Evolutionary conservation across 2,113 vertebrate genomes (phyloP), one percentile per base, ranked within the genome.

Genomic region (Dissostichus mawsoni): DNA sequence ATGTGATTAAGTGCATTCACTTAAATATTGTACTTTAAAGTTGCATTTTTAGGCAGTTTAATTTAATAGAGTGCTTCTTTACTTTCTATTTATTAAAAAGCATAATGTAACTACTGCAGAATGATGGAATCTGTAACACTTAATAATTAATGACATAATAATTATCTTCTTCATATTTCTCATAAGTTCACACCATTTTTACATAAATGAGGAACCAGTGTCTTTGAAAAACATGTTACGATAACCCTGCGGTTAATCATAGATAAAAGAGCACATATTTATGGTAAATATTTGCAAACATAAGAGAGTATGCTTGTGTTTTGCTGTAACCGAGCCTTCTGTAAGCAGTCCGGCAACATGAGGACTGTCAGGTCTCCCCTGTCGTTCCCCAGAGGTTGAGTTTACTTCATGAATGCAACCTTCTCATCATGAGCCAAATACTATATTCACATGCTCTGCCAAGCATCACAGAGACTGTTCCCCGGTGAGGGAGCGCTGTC

Each of bases 391-490:
- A 33, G 50, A 72, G 64, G 77, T 45, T 47, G 67, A 85, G 63
- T 58, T 67, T 64, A 61, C 83, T 52, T 76, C n/a, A 80, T 88
- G 83, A 91, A 93, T 89, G 80, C 59, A 75, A 56, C 64, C 71
- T 51, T 84, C 81, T 89, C 79, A 87, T 80, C 84, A 10, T 36
- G 58, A 58, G 82, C 87, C 87, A 90, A 88, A 84, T 33, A 56
- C 74, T 73, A 80, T 69, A 82, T 69, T 87, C 78, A 80, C 71
- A 74, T 11, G 47, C 17, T 63, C 80, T 84, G 90, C 91, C 91
- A 93, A 92, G 61, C 78, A 84, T 82, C 82, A 83, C 87, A 89
- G 53, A 81, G 59, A 64, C 77, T 1, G 56, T 50, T 65, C 61
- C 67, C 68, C 74, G 80, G 78, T 25, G 76, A 59, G 67, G 64